phyloP scores from a whole-genome alignment of 2,113 vertebrate species.

The Corvus cornix region DNA sequence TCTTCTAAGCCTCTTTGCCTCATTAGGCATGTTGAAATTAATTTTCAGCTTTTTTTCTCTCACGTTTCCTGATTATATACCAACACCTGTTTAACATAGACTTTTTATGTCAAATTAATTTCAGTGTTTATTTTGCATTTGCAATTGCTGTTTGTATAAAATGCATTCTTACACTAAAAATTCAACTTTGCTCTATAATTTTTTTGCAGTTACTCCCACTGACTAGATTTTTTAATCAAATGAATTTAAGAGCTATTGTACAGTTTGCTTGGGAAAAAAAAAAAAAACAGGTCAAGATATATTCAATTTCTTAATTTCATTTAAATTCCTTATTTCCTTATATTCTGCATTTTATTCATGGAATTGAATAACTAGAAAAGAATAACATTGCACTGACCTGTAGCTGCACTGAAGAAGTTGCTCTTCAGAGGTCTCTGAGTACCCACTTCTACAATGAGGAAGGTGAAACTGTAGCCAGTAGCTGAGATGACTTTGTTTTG shows the following conservation, averaged over 20 bases:
- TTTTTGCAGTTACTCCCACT: neutral
- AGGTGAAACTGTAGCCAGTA: neutral
- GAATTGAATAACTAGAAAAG: neutral
- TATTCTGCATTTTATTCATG: neutral
- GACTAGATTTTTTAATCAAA: neutral
- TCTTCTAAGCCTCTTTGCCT: slow-evolving; percentile 12
- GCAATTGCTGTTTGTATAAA: neutral
- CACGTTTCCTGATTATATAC: neutral
- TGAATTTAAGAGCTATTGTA: neutral
- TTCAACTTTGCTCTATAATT: neutral
- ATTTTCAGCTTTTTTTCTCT: slow-evolving; percentile 9
- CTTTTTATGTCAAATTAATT: neutral
- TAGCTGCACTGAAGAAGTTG: neutral
- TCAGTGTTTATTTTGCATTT: neutral
- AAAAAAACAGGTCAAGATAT: neutral
- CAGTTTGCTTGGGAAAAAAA: neutral
- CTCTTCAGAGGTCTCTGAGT: neutral
- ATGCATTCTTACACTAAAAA: neutral
- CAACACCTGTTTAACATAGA: neutral
- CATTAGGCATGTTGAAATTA: neutral
- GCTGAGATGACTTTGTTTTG: neutral
- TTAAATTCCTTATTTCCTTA: neutral
- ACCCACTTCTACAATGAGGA: neutral
- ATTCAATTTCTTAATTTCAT: neutral
- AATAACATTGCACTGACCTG: neutral